A percentile compares a stretch with the other conserved stretches of the same genome.
phyloP scores from a whole-genome alignment of 2,888 invertebrate genomes.

The Hydriomena furcata region DNA sequence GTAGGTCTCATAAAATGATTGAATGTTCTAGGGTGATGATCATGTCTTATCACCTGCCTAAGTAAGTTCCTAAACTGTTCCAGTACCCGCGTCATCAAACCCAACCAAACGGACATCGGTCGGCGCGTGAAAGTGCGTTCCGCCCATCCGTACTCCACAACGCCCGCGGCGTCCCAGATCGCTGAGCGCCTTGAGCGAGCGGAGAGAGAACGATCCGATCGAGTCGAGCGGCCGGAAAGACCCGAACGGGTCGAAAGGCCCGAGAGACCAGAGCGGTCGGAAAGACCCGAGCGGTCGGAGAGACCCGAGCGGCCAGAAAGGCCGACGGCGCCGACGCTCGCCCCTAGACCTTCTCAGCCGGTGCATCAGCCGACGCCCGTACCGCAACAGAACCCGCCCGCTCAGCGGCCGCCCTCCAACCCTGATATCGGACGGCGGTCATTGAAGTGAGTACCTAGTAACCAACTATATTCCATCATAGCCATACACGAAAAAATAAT shows the following conservation, averaged over 20 bases:
- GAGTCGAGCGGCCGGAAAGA: conserved; percentile 56
- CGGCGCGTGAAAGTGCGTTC: conserved; percentile 91
- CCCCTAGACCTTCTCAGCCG: conserved; percentile 44
- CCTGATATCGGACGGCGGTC: conserved; percentile 89
- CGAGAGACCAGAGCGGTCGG: conserved; percentile 54
- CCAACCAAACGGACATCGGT: conserved; percentile 94
- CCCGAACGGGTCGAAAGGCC: conserved; percentile 51
- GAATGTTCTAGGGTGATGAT: neutral
- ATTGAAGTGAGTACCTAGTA: conserved; percentile 83
- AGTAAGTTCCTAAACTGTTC: conserved; percentile 45
- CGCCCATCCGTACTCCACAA: conserved; percentile 68
- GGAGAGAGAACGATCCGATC: conserved; percentile 41
- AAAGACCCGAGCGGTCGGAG: conserved; percentile 54
- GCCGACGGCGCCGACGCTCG: conserved; percentile 43
- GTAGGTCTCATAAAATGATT: too few relatives aligned
- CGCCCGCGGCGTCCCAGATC: conserved; percentile 53
- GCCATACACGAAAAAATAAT: too few relatives aligned
- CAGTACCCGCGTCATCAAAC: conserved; percentile 97
- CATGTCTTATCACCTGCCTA: neutral
- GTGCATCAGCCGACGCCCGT: conserved; percentile 44
- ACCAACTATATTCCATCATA: neutral
- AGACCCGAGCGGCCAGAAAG: conserved; percentile 58
- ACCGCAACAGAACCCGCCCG: conserved; percentile 50
- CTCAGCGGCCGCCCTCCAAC: conserved; percentile 77
- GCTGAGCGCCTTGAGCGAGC: conserved; percentile 48